Conservation (phyloP, 2,797 vertebrate species). For the Gymnocypris eckloni region DNA sequence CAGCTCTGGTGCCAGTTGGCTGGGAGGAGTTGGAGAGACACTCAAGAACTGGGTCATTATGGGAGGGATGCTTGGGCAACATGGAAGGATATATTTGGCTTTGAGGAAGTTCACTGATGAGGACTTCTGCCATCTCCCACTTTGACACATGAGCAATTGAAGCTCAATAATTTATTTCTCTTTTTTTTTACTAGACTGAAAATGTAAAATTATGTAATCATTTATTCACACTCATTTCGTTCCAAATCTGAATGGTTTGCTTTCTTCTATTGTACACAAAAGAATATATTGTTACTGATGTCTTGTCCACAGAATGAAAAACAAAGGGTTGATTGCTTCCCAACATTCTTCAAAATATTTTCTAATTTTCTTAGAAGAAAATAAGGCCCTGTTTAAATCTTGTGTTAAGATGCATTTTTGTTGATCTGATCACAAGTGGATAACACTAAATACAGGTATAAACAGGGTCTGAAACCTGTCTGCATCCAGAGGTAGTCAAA, state of each 20-base stretch:
- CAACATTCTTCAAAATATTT: not conserved
- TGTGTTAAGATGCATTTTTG: not conserved
- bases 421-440: not conserved
- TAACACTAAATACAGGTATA: not conserved
- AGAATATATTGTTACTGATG: not conserved
- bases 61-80: constrained; percentile 23
- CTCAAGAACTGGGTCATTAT: constrained; percentile 38
- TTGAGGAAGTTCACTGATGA: constrained; percentile 21
- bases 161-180: no score
- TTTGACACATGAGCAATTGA: not conserved
- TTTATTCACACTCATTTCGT: not conserved
- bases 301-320: not conserved
- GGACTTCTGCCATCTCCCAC: not conserved
- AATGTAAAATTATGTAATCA: not conserved
- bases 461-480: not conserved
- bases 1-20: constrained; percentile 28
- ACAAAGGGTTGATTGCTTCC: not conserved
- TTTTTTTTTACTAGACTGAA: not conserved
- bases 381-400: not conserved
- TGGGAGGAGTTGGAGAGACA: constrained; percentile 20
- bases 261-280: not conserved
- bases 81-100: constrained; percentile 17
- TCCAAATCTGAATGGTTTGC: not conserved
- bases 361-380: not conserved
- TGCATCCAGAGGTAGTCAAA: not conserved